phyloP scores from a whole-genome alignment of 2,113 vertebrate genomes.

The Archocentrus centrarchus region DNA sequence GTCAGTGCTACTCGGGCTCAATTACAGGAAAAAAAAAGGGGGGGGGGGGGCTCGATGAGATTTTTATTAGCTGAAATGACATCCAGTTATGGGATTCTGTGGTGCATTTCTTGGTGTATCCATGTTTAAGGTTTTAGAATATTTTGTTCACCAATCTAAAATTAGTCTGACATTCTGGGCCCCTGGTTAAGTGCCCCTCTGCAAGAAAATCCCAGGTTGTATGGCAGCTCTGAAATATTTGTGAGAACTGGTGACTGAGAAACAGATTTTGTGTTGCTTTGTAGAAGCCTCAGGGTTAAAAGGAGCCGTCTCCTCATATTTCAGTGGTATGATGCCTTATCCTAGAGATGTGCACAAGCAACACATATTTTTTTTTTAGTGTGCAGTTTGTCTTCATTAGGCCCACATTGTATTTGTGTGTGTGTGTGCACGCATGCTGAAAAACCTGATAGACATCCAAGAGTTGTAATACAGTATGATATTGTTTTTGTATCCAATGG shows the following conservation, averaged over 20 bases:
- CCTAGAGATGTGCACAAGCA: neutral
- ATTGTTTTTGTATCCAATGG: neutral
- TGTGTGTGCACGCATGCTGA: neutral
- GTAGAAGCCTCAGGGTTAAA: too few species aligned
- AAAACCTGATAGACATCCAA: neutral
- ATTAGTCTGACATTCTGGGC: neutral
- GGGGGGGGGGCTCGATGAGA: neutral
- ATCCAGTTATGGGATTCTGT: neutral
- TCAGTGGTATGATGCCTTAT: neutral
- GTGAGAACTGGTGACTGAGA: neutral
- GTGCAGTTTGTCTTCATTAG: accelerated
- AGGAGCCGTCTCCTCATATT: too few species aligned
- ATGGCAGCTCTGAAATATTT: neutral
- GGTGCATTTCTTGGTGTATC: accelerated
- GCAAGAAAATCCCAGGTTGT: neutral
- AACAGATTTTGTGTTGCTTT: neutral
- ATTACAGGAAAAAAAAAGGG: neutral
- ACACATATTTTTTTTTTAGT: neutral
- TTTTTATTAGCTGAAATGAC: neutral
- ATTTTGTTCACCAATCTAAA: neutral
- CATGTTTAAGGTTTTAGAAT: neutral
- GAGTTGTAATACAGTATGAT: neutral
- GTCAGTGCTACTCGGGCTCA: neutral
- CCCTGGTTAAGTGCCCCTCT: neutral
- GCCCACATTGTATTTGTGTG: neutral